Evolutionary conservation across 30 jellyfish, hydroid and myxozoan species (phyloP), one percentile per base, ranked within the genome.

Genomic region (Pelagia noctiluca): DNA sequence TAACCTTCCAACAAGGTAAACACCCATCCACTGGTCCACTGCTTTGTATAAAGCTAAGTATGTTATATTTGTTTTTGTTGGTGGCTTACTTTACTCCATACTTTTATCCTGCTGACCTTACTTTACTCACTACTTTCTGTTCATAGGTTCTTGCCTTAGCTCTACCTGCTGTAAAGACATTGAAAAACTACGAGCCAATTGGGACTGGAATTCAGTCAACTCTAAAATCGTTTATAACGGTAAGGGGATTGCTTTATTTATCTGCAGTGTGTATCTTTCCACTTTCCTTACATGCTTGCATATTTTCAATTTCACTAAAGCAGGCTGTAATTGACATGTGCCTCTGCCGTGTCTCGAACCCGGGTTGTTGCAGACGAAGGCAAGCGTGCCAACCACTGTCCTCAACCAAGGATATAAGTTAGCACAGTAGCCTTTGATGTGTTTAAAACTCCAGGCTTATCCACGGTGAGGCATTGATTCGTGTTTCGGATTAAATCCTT

Each of bases 131-230:
- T 42, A 5, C 57, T 5, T 42, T 5, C 16, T 42, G 12, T 18
- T 50, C n/a, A n/a, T 32, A 83, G 93, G 63, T 35, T 50, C 82
- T 54, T 60, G 80, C 11, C 38, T 60, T 46, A 65, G 73, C 22
- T 64, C 84, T 2, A 48, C 37, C 0, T 85, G 76, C 22, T 61
- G 86, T 73, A 87, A 77, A 48, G 86, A 81, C 34, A 50, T 87
- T 36, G 88, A 87, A 57, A 70, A 52, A 36, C 26, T 87, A 16
- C 33, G 84, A 57, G 53, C 89, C 5, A 46, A 63, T 8, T 87
- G 96, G 96, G 91, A 78, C 48, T 87, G 96, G 96, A 63, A 67
- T 21, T 66, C 67, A 31, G 35, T 77, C 22, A 61, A 34, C 29
- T 29, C 32, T 2, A 85, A 86, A 32, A 77, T 87, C 52, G 50